phyloP scores from a whole-genome alignment of 2,888 invertebrate genomes.

The Eupithecia subfuscata region DNA sequence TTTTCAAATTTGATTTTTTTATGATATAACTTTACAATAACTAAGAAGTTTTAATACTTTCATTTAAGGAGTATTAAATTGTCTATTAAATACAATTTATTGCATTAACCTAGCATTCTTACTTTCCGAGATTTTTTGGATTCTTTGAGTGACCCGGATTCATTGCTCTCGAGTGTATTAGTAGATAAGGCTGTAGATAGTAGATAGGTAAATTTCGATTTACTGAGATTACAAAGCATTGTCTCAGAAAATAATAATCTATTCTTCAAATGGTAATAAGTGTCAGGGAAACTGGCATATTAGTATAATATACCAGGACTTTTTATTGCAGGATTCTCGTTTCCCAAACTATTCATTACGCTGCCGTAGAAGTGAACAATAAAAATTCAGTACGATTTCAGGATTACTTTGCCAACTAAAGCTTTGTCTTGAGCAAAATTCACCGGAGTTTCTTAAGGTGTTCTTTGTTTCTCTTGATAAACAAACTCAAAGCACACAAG shows the following conservation, averaged over 20 bases:
- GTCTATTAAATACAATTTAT: too few species aligned
- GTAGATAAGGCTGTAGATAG: too few species aligned
- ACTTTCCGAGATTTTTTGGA: too few species aligned
- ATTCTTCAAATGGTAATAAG: conserved; percentile 24
- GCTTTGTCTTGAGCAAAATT: conserved; percentile 1
- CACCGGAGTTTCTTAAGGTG: not conserved
- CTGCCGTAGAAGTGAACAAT: conserved; percentile 19
- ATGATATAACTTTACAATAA: too few species aligned
- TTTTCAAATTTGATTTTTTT: too few species aligned
- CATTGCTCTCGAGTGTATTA: too few species aligned
- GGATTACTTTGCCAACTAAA: not conserved
- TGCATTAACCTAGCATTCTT: too few species aligned
- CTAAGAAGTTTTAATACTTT: too few species aligned
- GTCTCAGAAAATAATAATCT: not conserved
- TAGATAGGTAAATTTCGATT: too few species aligned
- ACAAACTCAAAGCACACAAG: conserved; percentile 37
- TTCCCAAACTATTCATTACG: conserved; percentile 13
- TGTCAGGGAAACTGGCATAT: conserved; percentile 16
- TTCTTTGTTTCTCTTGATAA: conserved; percentile 5
- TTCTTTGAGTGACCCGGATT: too few species aligned
- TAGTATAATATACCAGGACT: conserved; percentile 23
- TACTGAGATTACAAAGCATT: not conserved
- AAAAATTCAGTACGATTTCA: conserved; percentile 13
- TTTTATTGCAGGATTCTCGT: conserved; percentile 20
- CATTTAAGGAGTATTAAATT: too few species aligned